These are phyloP conservation scores for Catamblyrhynchus diadema DNA, from an alignment of 2,797 vertebrate genomes.

Conservation along the genomic window DNA sequence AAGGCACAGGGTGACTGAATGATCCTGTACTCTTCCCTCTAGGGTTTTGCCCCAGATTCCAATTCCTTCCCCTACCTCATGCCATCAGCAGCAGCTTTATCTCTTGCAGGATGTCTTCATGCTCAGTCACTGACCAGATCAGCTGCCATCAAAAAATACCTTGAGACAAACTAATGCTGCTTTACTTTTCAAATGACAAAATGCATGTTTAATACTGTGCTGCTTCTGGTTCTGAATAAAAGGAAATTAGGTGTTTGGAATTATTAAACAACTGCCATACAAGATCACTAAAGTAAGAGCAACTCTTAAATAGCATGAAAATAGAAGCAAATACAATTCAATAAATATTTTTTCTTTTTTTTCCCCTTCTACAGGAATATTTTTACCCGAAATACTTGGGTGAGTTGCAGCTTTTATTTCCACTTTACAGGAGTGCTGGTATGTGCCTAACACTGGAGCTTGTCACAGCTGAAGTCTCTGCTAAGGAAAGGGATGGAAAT, in stretches of 20 bases:
- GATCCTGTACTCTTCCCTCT: neutral
- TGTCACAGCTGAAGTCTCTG: neutral
- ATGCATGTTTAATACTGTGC: neutral
- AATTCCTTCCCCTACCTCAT: neutral
- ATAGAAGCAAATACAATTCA: neutral
- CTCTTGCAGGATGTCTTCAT: neutral
- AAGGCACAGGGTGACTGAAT: neutral
- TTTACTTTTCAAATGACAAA: neutral
- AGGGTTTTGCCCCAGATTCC: neutral
- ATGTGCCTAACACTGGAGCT: neutral
- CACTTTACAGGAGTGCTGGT: neutral
- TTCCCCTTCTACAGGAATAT: slow-evolving; percentile 82
- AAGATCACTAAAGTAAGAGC: neutral
- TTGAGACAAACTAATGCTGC: neutral
- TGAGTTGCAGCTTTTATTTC: slow-evolving; percentile 75
- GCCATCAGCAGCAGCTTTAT: neutral
- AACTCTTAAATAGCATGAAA: neutral
- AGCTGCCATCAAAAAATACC: neutral
- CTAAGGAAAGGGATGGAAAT: neutral
- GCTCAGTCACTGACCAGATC: neutral
- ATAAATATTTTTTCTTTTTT: neutral
- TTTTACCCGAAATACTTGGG: slow-evolving; percentile 94
- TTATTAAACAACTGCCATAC: neutral
- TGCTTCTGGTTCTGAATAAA: neutral
- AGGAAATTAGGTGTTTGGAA: neutral